Conservation (phyloP, 2,113 vertebrate genomes). For the Vidua macroura region DNA sequence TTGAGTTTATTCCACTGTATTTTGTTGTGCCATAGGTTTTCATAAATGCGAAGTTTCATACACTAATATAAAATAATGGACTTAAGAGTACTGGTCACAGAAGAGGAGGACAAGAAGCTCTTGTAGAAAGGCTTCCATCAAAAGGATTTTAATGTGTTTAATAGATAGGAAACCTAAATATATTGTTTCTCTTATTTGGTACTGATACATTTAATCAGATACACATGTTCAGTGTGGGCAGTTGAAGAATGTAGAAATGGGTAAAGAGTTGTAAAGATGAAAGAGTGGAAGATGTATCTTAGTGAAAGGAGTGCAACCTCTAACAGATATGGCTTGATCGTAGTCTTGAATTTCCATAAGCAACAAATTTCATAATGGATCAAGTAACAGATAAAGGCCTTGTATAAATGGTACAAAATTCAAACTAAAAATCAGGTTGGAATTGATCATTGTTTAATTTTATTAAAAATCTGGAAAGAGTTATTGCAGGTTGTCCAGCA, state of each 20-base stretch:
- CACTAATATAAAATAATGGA: neutral
- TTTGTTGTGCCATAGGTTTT: neutral
- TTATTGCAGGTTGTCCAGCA: neutral
- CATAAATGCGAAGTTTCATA: neutral
- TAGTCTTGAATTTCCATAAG: neutral
- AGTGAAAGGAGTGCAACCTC: neutral
- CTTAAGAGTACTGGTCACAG: neutral
- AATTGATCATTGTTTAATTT: neutral
- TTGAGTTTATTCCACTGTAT: neutral
- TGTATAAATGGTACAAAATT: neutral
- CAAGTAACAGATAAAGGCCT: neutral
- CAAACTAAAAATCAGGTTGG: neutral
- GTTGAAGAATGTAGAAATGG: neutral
- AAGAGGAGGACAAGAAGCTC: neutral
- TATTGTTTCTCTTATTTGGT: neutral
- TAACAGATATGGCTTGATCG: neutral
- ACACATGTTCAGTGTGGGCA: neutral
- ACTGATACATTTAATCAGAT: neutral
- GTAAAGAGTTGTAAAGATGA: neutral
- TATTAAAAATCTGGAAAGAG: neutral
- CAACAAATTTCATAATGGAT: neutral
- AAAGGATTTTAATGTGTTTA: neutral
- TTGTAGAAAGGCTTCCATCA: neutral
- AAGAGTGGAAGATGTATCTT: neutral
- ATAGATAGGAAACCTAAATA: neutral